Evolutionary conservation across 2,888 invertebrate genomes (phyloP), one percentile per base, ranked within the genome.

Genomic region (Brassicogethes aeneus): DNA sequence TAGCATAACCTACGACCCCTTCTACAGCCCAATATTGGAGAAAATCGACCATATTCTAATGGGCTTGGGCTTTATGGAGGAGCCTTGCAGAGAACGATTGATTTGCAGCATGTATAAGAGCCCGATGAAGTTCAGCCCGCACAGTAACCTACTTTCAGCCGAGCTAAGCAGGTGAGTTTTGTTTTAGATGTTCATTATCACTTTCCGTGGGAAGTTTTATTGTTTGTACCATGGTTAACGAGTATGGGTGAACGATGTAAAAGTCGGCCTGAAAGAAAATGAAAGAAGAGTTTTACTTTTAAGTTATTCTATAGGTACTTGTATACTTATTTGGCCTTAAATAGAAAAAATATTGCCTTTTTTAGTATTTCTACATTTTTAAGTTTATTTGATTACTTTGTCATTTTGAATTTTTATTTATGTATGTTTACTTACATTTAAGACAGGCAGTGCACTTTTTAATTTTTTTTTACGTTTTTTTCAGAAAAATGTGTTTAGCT

Each of bases 61-160:
- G 15, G 82, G 83, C 40, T 66, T 89, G 40, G 80, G 84, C 10
- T 82, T 85, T 32, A 64, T 64, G 1, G 84, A 85, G 8, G 80
- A 82, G 47, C 74, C 76, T 0, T 91, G 91, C 61, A 74, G 79
- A 44, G 88, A 89, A 61, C 71, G 88, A 44, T 76, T 90, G 0
- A 79, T 91, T 2, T 91, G 90, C 61, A 81, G 83, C 48, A 79
- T 90, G 73, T 91, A 91, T 69, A 84, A 82, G 57, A 85, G 85
- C 61, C 91, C 90, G 0, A 73, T 76, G 47, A 79, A 79, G 54
- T 90, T 84, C 57, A 82, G 87, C 44, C 91, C 90, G 0, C 85
- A 87, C 62, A 90, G 90, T 62, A 91, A 91, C 67, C 75, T 89
- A 44, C 77, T 91, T 39, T 90, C 90, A 13, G 85, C 85, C 32